These are phyloP conservation scores for Macrotus californicus DNA, from an alignment of 2,113 vertebrate genomes.

Conservation along the genomic window DNA sequence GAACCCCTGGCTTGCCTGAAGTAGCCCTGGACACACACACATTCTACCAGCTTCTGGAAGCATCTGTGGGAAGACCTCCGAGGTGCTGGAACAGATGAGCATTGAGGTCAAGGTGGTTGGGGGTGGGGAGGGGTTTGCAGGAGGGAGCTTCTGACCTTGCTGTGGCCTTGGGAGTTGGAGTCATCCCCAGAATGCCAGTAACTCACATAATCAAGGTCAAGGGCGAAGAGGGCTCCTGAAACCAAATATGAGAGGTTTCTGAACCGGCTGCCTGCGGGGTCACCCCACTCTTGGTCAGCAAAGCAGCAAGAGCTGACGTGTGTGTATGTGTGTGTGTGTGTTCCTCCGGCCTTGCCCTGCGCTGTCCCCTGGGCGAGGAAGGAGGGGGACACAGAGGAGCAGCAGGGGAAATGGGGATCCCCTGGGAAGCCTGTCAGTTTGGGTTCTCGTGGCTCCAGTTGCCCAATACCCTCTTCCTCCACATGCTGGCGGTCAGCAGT, in stretches of 20 bases:
- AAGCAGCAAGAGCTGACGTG: background rate
- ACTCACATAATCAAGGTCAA: background rate
- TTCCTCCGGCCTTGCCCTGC: background rate
- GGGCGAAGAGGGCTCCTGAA: background rate
- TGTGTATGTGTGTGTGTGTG: background rate
- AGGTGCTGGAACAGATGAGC: no score
- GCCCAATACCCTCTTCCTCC: background rate
- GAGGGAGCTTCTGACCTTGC: background rate
- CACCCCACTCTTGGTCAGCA: background rate
- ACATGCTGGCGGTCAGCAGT: background rate
- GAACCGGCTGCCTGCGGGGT: background rate
- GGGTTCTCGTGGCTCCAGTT: background rate
- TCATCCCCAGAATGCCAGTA: background rate
- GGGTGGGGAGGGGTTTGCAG: accelerated
- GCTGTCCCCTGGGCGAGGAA: background rate
- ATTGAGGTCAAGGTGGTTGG: background rate
- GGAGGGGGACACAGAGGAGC: background rate
- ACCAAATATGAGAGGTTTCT: background rate
- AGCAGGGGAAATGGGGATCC: accelerated
- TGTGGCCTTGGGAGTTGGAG: background rate
- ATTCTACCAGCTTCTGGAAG: background rate
- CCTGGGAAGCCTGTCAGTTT: background rate
- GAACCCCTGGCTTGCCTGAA: background rate
- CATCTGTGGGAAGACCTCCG: background rate
- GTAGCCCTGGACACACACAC: background rate